Percentiles rank a stretch among this genome's conserved stretches.
Conservation (phyloP, 2,113 vertebrate species). For the Pagrus major region DNA sequence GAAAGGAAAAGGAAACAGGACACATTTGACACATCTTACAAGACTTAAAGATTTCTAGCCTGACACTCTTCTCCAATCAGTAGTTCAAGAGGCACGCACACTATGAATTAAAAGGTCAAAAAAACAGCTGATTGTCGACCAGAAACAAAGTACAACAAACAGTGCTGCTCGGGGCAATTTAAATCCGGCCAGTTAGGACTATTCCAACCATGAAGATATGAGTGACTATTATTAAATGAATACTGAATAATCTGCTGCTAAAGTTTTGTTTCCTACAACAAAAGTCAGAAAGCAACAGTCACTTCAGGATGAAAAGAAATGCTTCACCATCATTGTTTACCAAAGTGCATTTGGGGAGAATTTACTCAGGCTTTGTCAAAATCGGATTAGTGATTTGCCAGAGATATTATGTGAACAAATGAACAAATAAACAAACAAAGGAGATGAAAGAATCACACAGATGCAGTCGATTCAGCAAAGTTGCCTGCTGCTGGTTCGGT, state of each 20-base stretch:
- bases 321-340: background rate
- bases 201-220: background rate
- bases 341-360: background rate
- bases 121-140: background rate
- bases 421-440: background rate
- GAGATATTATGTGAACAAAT: slow-evolving; percentile 13
- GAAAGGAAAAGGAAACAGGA: slow-evolving; percentile 24
- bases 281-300: background rate
- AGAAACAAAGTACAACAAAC: background rate
- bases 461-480: background rate
- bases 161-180: background rate
- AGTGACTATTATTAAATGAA: background rate
- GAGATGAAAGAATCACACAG: slow-evolving; percentile 11
- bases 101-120: slow-evolving; percentile 1
- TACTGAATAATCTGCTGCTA: background rate
- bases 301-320: background rate
- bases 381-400: background rate
- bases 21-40: slow-evolving; percentile 10
- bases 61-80: background rate
- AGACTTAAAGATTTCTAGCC: background rate
- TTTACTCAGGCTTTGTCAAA: slow-evolving; percentile 6
- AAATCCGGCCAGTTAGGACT: background rate
- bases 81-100: slow-evolving; percentile 22
- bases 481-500: background rate
- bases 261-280: background rate